These are phyloP conservation scores for human DNA, from an alignment of 2,113 vertebrate genomes.

Conservation along the genomic window GRCh38 chr1:87527501-87528000, in stretches of 20 bases:
- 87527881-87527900: not conserved
- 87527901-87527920: not conserved
- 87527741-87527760: constrained; percentile 60
- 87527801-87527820: constrained; percentile 49
- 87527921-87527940: not conserved
- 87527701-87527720: constrained; percentile 62
- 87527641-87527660: constrained; percentile 3
- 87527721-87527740: constrained; percentile 41
- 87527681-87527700: constrained; percentile 50
- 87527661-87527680: not conserved
- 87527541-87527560: constrained; percentile 31
- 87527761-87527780: constrained; percentile 58
- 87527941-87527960: constrained; percentile 10
- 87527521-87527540: not conserved
- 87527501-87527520: not conserved
- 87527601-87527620: not conserved
- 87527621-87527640: constrained; percentile 18
- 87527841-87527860: constrained; percentile 38
- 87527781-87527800: constrained; percentile 61
- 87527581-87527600: not conserved
- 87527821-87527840: constrained; percentile 1
- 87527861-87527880: constrained; percentile 26
- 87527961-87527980: constrained; percentile 20
- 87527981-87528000: not conserved
- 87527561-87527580: not conserved